A percentile compares a stretch with the other conserved stretches of the same genome.
Evolutionary conservation across 2,797 vertebrate genomes (phyloP).

Genomic region (Tapirus indicus): DNA sequence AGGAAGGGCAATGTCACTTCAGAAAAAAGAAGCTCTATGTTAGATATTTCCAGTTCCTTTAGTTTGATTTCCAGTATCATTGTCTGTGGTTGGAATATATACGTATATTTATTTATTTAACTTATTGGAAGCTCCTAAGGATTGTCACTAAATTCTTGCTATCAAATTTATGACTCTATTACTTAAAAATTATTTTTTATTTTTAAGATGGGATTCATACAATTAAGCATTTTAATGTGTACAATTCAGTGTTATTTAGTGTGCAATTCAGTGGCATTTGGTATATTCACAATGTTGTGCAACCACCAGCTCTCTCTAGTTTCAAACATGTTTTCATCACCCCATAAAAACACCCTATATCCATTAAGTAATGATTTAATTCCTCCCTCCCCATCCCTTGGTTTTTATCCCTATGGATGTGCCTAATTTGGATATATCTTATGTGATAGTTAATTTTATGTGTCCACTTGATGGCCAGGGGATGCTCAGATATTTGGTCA

Average conservation of each 20-base stretch:
- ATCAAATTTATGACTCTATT: neutral
- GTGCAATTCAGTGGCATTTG: too few species aligned
- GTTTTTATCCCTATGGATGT: neutral
- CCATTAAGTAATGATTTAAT: neutral
- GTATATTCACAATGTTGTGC: neutral
- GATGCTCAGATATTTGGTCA: neutral
- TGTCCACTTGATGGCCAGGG: neutral
- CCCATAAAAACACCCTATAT: too few species aligned
- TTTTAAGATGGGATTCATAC: neutral
- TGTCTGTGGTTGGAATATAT: neutral
- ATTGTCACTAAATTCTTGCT: neutral
- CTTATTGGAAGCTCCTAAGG: neutral
- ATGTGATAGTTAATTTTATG: neutral
- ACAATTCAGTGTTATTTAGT: too few species aligned
- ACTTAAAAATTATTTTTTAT: neutral
- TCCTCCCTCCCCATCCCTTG: neutral
- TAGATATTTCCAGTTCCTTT: neutral
- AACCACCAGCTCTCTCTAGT: neutral
- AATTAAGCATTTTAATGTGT: too few species aligned
- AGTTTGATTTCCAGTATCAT: neutral
- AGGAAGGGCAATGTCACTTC: constrained; percentile 82
- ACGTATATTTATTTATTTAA: neutral
- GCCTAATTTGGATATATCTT: neutral
- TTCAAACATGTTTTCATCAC: neutral
- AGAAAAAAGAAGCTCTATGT: neutral